These are phyloP conservation scores for Oscarella lobularis DNA, from an alignment of 37 sponge, comb jelly and placozoan genomes.

Conservation along the genomic window DNA sequence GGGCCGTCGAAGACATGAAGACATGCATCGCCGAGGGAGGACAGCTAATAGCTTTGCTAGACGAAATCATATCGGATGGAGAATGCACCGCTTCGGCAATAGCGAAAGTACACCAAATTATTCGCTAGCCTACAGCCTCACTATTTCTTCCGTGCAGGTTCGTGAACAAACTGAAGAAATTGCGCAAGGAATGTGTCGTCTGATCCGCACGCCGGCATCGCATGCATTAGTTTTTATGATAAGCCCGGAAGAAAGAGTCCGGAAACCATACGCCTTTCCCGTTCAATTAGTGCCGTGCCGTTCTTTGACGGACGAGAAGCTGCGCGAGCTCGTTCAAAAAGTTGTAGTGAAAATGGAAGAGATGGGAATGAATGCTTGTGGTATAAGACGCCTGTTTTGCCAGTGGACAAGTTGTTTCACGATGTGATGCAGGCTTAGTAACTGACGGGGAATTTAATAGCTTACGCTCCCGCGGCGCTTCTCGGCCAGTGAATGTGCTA, in stretches of 20 bases:
- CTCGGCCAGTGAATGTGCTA: conserved; percentile 14
- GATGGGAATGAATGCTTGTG: not conserved
- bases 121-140: too few relatives aligned
- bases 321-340: not conserved
- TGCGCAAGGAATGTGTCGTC: too few relatives aligned
- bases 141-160: too few relatives aligned
- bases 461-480: conserved; percentile 15
- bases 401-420: not conserved
- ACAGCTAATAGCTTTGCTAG: too few relatives aligned
- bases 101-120: too few relatives aligned
- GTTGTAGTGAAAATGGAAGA: not conserved
- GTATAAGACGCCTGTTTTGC: not conserved
- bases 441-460: conserved; percentile 27
- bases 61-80: too few relatives aligned
- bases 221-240: conserved; percentile 39
- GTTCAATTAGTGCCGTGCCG: conserved; percentile 20
- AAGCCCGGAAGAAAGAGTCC: conserved; percentile 1
- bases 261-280: conserved; percentile 34
- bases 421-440: conserved; percentile 8
- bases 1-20: too few relatives aligned
- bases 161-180: too few relatives aligned
- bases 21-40: too few relatives aligned
- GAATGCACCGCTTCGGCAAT: too few relatives aligned
- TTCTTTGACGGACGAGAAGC: not conserved
- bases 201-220: conserved; percentile 18